Conservation (phyloP, 2,797 vertebrate species). For the Echeneis naucrates region DNA sequence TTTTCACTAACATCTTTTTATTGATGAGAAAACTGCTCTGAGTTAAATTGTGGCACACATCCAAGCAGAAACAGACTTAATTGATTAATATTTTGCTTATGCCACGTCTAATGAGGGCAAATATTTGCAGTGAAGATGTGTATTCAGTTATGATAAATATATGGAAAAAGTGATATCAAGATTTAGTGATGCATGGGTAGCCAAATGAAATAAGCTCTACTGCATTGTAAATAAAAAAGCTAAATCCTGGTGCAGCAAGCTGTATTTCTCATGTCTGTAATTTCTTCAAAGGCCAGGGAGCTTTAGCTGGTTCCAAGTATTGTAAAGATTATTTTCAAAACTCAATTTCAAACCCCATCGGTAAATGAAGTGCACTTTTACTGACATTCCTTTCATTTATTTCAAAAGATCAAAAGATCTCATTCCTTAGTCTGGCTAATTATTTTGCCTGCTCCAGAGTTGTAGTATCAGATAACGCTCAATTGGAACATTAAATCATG, state of each 20-base stretch:
- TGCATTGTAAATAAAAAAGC: slow-evolving; percentile 1
- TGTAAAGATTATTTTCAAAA: slow-evolving; percentile 16
- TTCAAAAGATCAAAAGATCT: slow-evolving; percentile 32
- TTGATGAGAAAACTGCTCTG: slow-evolving; percentile 40
- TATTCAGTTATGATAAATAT: slow-evolving; percentile 5
- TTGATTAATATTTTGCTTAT: slow-evolving; percentile 36
- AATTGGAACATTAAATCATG: slow-evolving; percentile 11
- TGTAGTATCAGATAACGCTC: slow-evolving; percentile 27
- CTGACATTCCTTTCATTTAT: slow-evolving; percentile 11
- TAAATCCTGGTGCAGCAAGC: neutral
- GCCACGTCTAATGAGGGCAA: slow-evolving; percentile 19
- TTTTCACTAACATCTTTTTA: slow-evolving; percentile 41
- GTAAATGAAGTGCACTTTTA: slow-evolving; percentile 1
- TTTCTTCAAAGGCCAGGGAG: slow-evolving; percentile 19
- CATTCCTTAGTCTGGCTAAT: slow-evolving; percentile 2
- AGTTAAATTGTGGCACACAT: slow-evolving; percentile 35
- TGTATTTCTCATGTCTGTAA: neutral
- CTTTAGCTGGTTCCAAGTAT: neutral
- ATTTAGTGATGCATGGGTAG: slow-evolving; percentile 16
- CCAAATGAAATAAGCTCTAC: neutral
- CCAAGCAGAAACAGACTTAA: slow-evolving; percentile 43
- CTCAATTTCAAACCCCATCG: slow-evolving; percentile 9
- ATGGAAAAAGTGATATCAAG: neutral
- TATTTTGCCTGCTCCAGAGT: slow-evolving; percentile 22
- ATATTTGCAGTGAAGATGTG: slow-evolving; percentile 9